Percentiles rank a stretch among this genome's conserved stretches.
These are phyloP conservation scores for Drosophila lini DNA, from an alignment of 1,140 invertebrate species.

Conservation along the genomic window DNA sequence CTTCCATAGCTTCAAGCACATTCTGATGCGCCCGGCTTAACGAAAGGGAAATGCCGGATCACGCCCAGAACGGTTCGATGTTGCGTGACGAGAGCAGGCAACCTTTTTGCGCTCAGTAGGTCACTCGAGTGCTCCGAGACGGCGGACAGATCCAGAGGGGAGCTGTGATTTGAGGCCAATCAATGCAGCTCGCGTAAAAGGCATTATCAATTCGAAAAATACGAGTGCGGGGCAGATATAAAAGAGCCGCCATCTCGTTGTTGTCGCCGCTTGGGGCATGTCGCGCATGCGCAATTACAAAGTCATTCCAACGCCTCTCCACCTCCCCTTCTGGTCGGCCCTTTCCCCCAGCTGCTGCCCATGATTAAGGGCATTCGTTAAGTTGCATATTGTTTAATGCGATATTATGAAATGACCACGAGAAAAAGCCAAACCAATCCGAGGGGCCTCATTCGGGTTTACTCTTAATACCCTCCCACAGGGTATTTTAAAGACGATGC, in stretches of 20 bases:
- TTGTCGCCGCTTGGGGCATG: conserved; percentile 58
- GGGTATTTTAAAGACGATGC: not conserved
- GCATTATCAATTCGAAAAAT: conserved; percentile 62
- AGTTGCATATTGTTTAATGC: conserved; percentile 65
- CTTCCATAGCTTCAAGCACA: not conserved
- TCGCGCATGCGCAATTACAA: conserved; percentile 78
- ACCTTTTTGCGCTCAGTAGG: conserved; percentile 43
- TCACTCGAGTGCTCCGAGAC: conserved; percentile 36
- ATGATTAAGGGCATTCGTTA: conserved; percentile 74
- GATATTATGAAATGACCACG: conserved; percentile 67
- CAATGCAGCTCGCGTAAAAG: conserved; percentile 62
- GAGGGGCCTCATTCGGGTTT: conserved; percentile 21
- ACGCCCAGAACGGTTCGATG: conserved; percentile 64
- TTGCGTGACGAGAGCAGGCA: conserved; percentile 67
- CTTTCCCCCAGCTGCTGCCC: conserved; percentile 10
- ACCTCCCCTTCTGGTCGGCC: conserved; percentile 1
- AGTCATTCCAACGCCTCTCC: conserved; percentile 41
- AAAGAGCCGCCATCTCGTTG: conserved; percentile 58
- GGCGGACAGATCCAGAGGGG: conserved; percentile 5
- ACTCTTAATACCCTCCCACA: not conserved
- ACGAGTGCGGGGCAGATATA: conserved; percentile 39
- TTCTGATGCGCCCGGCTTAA: conserved; percentile 12
- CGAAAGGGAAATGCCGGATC: conserved; percentile 76
- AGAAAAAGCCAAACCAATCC: not conserved
- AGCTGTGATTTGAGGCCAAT: conserved; percentile 43